A percentile compares a stretch with the other conserved stretches of the same genome.
These are phyloP conservation scores for Plutella xylostella DNA, from an alignment of 2,888 invertebrate species.

Conservation along the genomic window DNA sequence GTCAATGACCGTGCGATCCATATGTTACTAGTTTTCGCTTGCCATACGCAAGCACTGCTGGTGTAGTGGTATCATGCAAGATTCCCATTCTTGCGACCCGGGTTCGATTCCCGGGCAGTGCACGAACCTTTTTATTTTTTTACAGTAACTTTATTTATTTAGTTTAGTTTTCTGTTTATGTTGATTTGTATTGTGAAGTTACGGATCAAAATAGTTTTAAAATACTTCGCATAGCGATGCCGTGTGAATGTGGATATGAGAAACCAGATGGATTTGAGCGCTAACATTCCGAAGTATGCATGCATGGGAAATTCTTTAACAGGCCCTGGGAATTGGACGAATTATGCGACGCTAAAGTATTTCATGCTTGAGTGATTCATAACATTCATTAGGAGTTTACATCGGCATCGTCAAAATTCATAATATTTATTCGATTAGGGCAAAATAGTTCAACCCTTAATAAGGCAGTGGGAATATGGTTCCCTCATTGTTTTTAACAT, in stretches of 20 bases:
- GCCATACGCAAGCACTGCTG: slow-evolving; percentile 79
- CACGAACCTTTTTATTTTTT: slow-evolving; percentile 36
- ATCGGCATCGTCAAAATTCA: too few species aligned
- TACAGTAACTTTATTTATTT: not conserved
- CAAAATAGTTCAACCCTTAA: too few species aligned
- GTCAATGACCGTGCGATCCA: not conserved
- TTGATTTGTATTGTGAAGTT: not conserved
- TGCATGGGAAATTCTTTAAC: not conserved
- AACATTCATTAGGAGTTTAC: too few species aligned
- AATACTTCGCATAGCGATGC: slow-evolving; percentile 28
- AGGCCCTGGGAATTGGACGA: slow-evolving; percentile 50
- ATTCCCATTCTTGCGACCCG: slow-evolving; percentile 98
- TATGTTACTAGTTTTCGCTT: not conserved
- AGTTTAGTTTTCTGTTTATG: not conserved
- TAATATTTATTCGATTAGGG: too few species aligned
- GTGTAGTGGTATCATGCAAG: slow-evolving; percentile 98
- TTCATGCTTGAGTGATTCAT: too few species aligned
- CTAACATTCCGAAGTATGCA: slow-evolving; percentile 31
- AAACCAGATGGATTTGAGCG: slow-evolving; percentile 25
- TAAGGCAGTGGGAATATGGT: too few species aligned
- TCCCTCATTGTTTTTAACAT: too few species aligned
- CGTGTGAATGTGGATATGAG: slow-evolving; percentile 34
- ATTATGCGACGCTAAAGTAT: too few species aligned
- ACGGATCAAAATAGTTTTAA: slow-evolving; percentile 14
- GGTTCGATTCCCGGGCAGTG: slow-evolving; percentile 96